phyloP scores from a whole-genome alignment of 2,113 vertebrate genomes.

The Anolis carolinensis region DNA sequence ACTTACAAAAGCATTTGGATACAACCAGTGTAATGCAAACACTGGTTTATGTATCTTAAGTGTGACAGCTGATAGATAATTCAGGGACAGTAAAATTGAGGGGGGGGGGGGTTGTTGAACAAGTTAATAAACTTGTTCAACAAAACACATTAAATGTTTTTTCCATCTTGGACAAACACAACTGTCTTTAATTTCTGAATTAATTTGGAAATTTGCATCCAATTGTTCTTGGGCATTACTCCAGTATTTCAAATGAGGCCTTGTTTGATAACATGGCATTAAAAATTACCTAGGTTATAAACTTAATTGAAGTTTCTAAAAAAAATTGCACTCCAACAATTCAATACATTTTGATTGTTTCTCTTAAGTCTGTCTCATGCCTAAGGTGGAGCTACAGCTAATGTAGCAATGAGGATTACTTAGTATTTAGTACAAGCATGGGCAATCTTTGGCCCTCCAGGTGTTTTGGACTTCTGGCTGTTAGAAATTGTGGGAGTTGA shows the following conservation, averaged over 20 bases:
- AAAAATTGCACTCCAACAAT: not conserved
- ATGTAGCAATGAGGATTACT: not conserved
- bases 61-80: not conserved
- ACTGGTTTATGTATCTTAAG: not conserved
- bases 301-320: not conserved
- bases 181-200: not conserved
- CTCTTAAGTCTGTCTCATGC: conserved; percentile 43
- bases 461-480: too few species aligned
- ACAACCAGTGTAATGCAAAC: not conserved
- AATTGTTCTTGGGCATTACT: not conserved
- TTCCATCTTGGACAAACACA: not conserved
- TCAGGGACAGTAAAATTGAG: too few species aligned
- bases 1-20: not conserved
- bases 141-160: too few species aligned
- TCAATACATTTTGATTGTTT: conserved; percentile 49
- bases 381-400: not conserved
- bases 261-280: not conserved
- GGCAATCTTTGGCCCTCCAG: too few species aligned
- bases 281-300: too few species aligned
- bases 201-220: not conserved
- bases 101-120: too few species aligned
- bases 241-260: not conserved
- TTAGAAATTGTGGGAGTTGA: too few species aligned
- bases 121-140: too few species aligned
- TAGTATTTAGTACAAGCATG: too few species aligned